Evolutionary conservation across 1,140 invertebrate species (phyloP), one percentile per base, ranked within the genome.

Genomic region (Sweltsa coloradensis): DNA sequence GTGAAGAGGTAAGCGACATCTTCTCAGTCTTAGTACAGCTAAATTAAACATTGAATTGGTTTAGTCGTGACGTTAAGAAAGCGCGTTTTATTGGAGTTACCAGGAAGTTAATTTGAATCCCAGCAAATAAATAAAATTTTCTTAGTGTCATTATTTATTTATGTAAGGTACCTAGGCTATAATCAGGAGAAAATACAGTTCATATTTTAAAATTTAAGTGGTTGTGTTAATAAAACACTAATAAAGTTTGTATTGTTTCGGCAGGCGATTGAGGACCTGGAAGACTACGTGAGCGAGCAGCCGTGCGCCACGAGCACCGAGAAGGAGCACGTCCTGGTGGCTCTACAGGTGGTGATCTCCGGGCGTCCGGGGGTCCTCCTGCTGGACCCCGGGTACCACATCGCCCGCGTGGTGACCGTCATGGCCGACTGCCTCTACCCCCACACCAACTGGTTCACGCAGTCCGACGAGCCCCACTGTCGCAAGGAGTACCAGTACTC

Each of bases 371-470:
- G 88, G 9, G 68, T 87, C 16, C 65, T 92, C 61, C 70, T 93
- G 3, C 73, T 89, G 14, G 89, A 93, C 67, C 86, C 89, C 1
- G 90, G 90, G 6, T 94, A 93, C 64, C 90, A 94, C 61, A 80
- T 93, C 31, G 79, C 81, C 19, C 70, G 85, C 27, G 83, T 85
- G 14, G 74, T 93, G 34, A 87, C 87, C 18, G 82, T 91, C 21
- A 94, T 92, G 89, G 67, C 74, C 18, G 89, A 93, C 61, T 70
- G 80, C 41, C 65, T 69, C 22, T 88, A 86, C 65, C 90, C 90
- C 3, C 86, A 93, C 60, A 91, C 89, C 26, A 83, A 86, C 52
- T 88, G 84, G 81, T 92, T 91, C 60, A 78, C 75, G 2, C 85
- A 89, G 57, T 79, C 78, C 1, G 77, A 86, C 53, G 83, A 86